Evolutionary conservation across 2,797 vertebrate species (phyloP), one percentile per base, ranked within the genome.

Genomic region (Sebastes elongatus): DNA sequence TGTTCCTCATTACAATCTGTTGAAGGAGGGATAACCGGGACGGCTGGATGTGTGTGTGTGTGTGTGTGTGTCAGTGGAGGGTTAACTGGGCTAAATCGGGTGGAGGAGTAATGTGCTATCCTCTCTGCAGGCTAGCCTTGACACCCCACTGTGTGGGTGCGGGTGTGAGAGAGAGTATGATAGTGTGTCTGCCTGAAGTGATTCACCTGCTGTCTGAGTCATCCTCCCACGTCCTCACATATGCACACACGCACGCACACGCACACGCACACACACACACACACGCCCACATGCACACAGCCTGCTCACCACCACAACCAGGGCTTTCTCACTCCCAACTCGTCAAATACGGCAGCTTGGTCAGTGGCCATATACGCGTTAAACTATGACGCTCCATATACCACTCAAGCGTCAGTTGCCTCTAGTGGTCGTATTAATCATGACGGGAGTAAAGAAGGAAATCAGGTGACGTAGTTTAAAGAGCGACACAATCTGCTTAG

Each of bases 121-220:
- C 61, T 81, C 73, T 82, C 87, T 70, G 78, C 73, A 73, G 85
- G 82, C 81, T 35, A 60, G 53, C 63, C 59, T 65, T 22, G 38
- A 88, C 84, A 85, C 79, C 79, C 61, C 27, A 9, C n/a, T 61
- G 30, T 25, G 14, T 77, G 67, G 56, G 63, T 52, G 22, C 28
- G 27, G 30, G 59, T 63, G 55, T 53, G 67, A 18, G 33, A 53
- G 61, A 27, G 56, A 25, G 8, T 23, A 7, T 28, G n/a, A 22
- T 30, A 38, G 71, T 62, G 83, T 75, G 62, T 64, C 32, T 18
- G 84, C 85, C 52, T 82, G 83, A 22, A 83, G 89, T 86, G 89
- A 92, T 89, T 93, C 92, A 92, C 88, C 88, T 90, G 84, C 87
- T 79, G 80, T 73, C 71, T 89, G 83, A 92, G 27, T 94, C 93